Percentiles rank a stretch among this genome's conserved stretches.
These are phyloP conservation scores for Nipponacmea schrenckii DNA, from an alignment of 2,888 invertebrate genomes.

Conservation along the genomic window DNA sequence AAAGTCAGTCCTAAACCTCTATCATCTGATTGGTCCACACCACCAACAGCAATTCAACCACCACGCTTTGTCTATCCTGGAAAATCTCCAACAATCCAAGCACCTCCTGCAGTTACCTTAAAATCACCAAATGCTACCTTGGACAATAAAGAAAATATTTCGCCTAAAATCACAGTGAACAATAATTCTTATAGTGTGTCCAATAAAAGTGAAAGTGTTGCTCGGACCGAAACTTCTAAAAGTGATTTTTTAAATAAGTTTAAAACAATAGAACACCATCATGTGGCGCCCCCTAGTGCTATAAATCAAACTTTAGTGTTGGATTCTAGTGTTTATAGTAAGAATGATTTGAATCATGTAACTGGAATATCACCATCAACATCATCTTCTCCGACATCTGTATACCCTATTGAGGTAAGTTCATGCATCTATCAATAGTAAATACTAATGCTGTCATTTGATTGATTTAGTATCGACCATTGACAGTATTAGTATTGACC, in stretches of 20 bases:
- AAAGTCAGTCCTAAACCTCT: slow-evolving; percentile 46
- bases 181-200: slow-evolving; percentile 9
- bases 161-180: slow-evolving; percentile 5
- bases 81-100: slow-evolving; percentile 16
- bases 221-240: background rate
- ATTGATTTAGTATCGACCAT: too few relatives aligned
- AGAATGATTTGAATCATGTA: too few relatives aligned
- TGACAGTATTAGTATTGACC: too few relatives aligned
- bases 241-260: too few relatives aligned
- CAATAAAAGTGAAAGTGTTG: slow-evolving; percentile 12
- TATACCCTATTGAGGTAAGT: slow-evolving; percentile 5
- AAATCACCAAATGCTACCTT: slow-evolving; percentile 29
- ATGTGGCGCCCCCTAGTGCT: too few relatives aligned
- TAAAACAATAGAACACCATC: too few relatives aligned
- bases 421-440: background rate
- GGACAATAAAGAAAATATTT: slow-evolving; percentile 23
- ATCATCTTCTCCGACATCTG: slow-evolving; percentile 12
- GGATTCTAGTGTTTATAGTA: too few relatives aligned
- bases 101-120: background rate
- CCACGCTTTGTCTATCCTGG: slow-evolving; percentile 62
- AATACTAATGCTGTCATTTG: too few relatives aligned
- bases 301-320: too few relatives aligned
- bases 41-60: slow-evolving; percentile 55
- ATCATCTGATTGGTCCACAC: slow-evolving; percentile 56
- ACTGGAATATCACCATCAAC: slow-evolving; percentile 4